A percentile compares a stretch with the other conserved stretches of the same genome.
phyloP scores from a whole-genome alignment of 2,113 vertebrate species.

The Phalacrocorax pelagicus region DNA sequence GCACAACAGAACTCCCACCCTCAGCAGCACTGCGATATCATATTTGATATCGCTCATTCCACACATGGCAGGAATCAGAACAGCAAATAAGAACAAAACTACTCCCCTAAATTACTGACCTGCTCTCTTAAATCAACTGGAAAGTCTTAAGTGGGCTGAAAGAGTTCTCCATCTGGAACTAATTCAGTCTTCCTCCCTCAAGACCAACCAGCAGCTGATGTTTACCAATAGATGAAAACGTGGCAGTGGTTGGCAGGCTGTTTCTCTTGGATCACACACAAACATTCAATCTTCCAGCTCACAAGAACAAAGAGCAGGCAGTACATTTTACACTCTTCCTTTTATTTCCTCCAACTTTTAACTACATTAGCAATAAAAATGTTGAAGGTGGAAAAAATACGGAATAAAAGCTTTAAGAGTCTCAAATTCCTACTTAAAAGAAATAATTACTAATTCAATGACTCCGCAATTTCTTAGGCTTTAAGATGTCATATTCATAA shows the following conservation, averaged over 20 bases:
- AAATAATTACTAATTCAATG: not conserved
- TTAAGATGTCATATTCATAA: not conserved
- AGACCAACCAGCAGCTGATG: slow-evolving; percentile 37
- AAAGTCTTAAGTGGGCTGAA: slow-evolving; percentile 6
- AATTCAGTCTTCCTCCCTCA: slow-evolving; percentile 21
- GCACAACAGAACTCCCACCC: not conserved
- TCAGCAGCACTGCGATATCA: not conserved
- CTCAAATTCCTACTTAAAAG: not conserved
- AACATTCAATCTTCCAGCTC: not conserved
- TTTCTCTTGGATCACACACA: not conserved
- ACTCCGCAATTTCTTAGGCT: not conserved
- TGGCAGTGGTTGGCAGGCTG: slow-evolving; percentile 29
- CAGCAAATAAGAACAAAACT: not conserved
- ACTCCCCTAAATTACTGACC: slow-evolving; percentile 31
- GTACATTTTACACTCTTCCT: not conserved
- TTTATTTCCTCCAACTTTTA: not conserved
- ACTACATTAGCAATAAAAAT: not conserved
- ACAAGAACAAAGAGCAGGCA: not conserved
- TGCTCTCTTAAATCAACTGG: slow-evolving; percentile 25
- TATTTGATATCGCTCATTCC: not conserved
- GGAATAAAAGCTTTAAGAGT: not conserved
- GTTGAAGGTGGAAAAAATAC: not conserved
- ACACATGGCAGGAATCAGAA: not conserved
- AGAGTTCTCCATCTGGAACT: slow-evolving; percentile 47
- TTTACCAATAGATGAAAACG: slow-evolving; percentile 65